Evolutionary conservation across 2,113 vertebrate genomes (phyloP).

Genomic region (Phainopepla nitens): DNA sequence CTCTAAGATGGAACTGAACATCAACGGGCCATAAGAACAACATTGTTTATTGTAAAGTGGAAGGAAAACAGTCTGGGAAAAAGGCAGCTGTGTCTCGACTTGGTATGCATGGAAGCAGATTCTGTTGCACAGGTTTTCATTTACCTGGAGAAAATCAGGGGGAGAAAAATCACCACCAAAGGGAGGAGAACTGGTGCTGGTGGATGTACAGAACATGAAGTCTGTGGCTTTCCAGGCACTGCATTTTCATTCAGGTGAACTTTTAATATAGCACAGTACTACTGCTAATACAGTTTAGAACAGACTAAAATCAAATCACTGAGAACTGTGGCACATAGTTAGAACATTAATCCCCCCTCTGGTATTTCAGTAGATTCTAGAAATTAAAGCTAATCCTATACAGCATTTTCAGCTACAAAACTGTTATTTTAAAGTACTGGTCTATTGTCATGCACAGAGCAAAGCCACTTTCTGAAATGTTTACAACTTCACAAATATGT

Average conservation of each 20-base stretch:
- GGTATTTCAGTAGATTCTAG: background rate
- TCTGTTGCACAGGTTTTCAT: background rate
- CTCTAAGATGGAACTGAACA: background rate
- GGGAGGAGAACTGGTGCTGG: background rate
- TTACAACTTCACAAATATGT: background rate
- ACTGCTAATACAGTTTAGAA: background rate
- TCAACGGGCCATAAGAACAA: background rate
- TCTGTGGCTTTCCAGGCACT: background rate
- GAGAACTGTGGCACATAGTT: background rate
- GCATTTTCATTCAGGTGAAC: background rate
- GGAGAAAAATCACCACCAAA: fast-evolving
- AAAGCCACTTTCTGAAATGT: background rate
- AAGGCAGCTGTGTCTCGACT: background rate
- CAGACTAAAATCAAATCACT: background rate
- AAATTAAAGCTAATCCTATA: background rate
- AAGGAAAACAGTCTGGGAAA: background rate
- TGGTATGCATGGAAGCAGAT: background rate
- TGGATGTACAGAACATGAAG: background rate
- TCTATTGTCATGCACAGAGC: background rate
- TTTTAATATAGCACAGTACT: background rate
- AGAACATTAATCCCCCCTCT: background rate
- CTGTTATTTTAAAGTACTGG: background rate
- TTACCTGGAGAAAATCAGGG: background rate
- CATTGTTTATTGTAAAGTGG: background rate
- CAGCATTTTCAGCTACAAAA: background rate